Evolutionary conservation across 2,113 vertebrate genomes (phyloP), one percentile per base, ranked within the genome.

Genomic region (Delphinapterus leucas): DNA sequence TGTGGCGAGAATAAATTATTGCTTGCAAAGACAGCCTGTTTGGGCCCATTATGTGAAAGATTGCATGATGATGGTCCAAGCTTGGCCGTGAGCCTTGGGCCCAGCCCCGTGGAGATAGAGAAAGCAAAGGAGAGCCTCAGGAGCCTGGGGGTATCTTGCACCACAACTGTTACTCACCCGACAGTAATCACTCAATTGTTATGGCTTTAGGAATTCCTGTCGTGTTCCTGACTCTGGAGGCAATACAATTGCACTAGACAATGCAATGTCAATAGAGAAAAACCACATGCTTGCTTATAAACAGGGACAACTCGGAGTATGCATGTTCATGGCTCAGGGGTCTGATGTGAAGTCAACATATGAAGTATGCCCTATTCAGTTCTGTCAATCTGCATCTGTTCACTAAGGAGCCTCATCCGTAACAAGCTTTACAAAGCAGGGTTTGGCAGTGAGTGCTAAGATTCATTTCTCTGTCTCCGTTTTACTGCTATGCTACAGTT

Each of bases 1-100:
- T 76, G 53, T 91, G 63, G 94, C 44, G 88, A 90, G 95, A 96
- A 93, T 73, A 86, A 89, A 92, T 79, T 67, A 44, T 83, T 80
- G 73, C 88, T 55, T 90, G 36, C 33, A 53, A 49, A 68, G 12
- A 36, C 13, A 21, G 58, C n/a, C 3, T 6, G 61, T 70, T 61
- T 14, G 55, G 63, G 20, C 21, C 86, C 49, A 38, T 23, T 93
- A 14, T 80, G 47, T 58, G 89, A 88, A 70, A 73, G 80, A 36
- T 44, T 65, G 47, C 4, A 4, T 38, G 58, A 4, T 60, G 11
- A 61, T 67, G 33, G 44, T 85, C 70, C 10, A 36, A 84, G 23
- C 26, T 76, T 33, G 76, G 61, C 60, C 23, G 0, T 25, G 60
- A 21, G n/a, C 71, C 65, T 71, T n/a, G 65, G 31, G 18, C 49